These are phyloP conservation scores for rabbit (Oryctolagus cuniculus) DNA, from an alignment of 2,113 vertebrate genomes.

Conservation along the genomic window DNA sequence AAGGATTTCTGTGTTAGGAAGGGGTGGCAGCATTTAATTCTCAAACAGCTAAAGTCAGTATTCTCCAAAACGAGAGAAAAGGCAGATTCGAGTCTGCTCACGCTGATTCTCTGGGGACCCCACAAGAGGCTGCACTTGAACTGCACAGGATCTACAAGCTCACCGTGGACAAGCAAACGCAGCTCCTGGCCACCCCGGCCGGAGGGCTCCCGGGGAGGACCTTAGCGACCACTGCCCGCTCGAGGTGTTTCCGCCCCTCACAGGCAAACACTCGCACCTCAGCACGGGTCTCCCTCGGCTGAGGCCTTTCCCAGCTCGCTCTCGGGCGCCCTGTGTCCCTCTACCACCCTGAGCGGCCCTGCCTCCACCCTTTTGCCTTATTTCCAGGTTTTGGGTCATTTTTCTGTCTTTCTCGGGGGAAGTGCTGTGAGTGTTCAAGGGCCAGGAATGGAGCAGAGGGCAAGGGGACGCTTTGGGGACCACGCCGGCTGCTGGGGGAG, in stretches of 20 bases:
- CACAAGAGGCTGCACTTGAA: not conserved
- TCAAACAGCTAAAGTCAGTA: not conserved
- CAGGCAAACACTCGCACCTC: not conserved
- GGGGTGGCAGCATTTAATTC: not conserved
- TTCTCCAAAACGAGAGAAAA: not conserved
- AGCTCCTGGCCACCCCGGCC: no score
- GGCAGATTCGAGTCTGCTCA: not conserved
- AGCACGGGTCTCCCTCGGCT: not conserved
- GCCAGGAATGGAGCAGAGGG: no score
- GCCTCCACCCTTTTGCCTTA: not conserved
- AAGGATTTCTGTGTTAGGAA: not conserved
- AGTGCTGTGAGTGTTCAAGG: not conserved
- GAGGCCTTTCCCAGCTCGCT: not conserved
- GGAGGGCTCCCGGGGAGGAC: no score
- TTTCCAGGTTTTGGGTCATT: not conserved
- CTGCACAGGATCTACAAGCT: not conserved
- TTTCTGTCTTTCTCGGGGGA: not conserved
- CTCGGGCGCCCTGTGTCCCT: not conserved
- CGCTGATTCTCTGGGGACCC: not conserved
- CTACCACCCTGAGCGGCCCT: not conserved
- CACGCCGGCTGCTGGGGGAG: not conserved
- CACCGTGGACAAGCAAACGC: no score
- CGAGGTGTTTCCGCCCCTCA: not conserved
- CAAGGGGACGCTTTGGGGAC: not conserved
- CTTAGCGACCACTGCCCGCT: no score